Evolutionary conservation across 2,888 invertebrate species (phyloP).

Genomic region (Torymus texanus): DNA sequence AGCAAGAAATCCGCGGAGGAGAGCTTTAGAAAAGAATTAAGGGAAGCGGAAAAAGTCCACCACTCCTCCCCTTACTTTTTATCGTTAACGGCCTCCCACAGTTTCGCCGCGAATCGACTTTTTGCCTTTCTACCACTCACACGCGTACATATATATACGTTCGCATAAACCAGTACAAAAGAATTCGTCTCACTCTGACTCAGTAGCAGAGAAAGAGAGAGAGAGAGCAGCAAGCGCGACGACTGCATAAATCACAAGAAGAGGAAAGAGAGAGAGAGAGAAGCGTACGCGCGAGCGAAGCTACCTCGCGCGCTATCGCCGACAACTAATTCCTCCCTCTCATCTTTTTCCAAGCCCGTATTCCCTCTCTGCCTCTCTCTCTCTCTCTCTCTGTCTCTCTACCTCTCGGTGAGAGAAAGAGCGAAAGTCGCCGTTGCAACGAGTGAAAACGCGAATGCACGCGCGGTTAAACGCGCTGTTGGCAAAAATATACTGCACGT

Average conservation of each 20-base stretch:
- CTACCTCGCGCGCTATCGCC: conserved; percentile 7
- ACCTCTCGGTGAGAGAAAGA: no score
- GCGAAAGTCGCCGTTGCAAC: no score
- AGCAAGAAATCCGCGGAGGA: no score
- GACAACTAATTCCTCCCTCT: conserved; percentile 30
- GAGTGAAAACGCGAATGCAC: no score
- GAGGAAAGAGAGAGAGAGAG: not conserved
- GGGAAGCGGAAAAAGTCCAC: not conserved
- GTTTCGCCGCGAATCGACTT: conserved; percentile 20
- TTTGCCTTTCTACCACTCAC: conserved; percentile 7
- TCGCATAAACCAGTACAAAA: conserved; percentile 14
- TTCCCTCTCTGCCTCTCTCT: not conserved
- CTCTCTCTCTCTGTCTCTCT: not conserved
- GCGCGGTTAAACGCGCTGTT: no score
- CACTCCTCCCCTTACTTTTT: no score
- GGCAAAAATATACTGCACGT: no score
- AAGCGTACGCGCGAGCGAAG: not conserved
- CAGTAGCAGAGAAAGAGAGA: no score
- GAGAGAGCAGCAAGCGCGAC: no score
- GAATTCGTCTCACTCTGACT: conserved; percentile 22
- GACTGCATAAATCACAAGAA: conserved; percentile 13
- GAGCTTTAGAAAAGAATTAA: not conserved
- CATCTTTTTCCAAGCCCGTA: not conserved
- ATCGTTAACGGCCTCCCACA: conserved; percentile 1
- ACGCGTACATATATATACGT: not conserved